A percentile compares a stretch with the other conserved stretches of the same genome.
These are phyloP conservation scores for Coendou prehensilis DNA, from an alignment of 2,797 vertebrate species.

Conservation along the genomic window DNA sequence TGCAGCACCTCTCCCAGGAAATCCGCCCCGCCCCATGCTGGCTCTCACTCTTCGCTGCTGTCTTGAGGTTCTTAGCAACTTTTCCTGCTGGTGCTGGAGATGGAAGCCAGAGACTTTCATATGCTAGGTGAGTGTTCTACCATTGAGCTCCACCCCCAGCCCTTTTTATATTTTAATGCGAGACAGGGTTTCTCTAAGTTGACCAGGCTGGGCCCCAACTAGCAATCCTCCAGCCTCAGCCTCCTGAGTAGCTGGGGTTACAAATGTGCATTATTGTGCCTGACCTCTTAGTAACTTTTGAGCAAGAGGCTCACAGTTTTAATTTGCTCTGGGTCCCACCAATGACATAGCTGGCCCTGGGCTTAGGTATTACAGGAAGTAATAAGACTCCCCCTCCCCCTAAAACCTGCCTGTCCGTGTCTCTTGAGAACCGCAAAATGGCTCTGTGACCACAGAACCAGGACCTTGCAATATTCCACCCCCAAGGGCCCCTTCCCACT, in stretches of 20 bases:
- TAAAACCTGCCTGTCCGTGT: background rate
- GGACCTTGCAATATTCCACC: background rate
- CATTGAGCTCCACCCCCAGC: background rate
- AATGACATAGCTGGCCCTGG: background rate
- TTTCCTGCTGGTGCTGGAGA: background rate
- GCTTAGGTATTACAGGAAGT: background rate
- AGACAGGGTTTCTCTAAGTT: background rate
- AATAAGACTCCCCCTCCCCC: background rate
- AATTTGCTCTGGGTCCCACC: too few relatives aligned
- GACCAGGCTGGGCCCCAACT: background rate
- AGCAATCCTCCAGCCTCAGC: background rate
- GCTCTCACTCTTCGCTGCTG: too few relatives aligned
- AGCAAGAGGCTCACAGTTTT: background rate
- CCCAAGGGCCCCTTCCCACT: background rate
- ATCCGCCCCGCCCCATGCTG: rapidly evolving
- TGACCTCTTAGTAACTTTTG: background rate
- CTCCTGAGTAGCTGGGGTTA: background rate
- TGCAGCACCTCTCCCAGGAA: background rate
- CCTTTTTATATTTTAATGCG: background rate
- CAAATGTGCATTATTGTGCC: background rate
- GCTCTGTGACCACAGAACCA: background rate
- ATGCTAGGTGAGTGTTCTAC: background rate
- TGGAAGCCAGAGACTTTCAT: background rate
- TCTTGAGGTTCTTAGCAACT: background rate
- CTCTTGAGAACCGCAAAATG: background rate